Conservation (phyloP, 2,888 invertebrate genomes). For the Invenusta paracnida region DNA sequence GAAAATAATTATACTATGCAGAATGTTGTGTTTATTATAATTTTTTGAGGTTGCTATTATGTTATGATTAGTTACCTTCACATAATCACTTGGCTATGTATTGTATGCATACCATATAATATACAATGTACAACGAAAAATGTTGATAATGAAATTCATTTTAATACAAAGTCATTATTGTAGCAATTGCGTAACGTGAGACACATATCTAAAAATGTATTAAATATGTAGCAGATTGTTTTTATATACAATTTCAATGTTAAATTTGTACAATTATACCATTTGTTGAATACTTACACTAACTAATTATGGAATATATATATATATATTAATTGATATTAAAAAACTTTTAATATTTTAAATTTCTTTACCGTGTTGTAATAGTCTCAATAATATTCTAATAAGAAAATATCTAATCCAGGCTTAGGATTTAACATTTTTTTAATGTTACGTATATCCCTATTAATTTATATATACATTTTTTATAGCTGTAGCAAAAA, state of each 20-base stretch:
- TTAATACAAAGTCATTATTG: not conserved
- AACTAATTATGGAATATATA: not conserved
- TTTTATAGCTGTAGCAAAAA: not conserved
- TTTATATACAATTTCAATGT: not conserved
- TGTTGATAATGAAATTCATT: not conserved
- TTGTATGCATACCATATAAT: not conserved
- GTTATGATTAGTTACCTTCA: not conserved
- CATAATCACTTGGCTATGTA: not conserved
- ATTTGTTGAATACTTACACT: not conserved
- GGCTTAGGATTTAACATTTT: not conserved
- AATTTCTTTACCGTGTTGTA: not conserved
- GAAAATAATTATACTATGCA: not conserved
- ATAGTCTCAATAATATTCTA: not conserved
- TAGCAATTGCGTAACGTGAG: not conserved
- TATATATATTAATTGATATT: not conserved
- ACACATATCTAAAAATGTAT: not conserved
- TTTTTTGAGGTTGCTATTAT: not conserved
- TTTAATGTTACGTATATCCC: not conserved
- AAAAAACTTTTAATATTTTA: not conserved
- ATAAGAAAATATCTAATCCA: not conserved
- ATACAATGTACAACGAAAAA: not conserved
- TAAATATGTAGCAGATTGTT: not conserved
- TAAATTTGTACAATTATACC: not conserved
- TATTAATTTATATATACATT: not conserved
- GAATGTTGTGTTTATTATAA: not conserved